A percentile compares a stretch with the other conserved stretches of the same genome.
These are phyloP conservation scores for Chromis chromis DNA, from an alignment of 2,797 vertebrate genomes.

Conservation along the genomic window DNA sequence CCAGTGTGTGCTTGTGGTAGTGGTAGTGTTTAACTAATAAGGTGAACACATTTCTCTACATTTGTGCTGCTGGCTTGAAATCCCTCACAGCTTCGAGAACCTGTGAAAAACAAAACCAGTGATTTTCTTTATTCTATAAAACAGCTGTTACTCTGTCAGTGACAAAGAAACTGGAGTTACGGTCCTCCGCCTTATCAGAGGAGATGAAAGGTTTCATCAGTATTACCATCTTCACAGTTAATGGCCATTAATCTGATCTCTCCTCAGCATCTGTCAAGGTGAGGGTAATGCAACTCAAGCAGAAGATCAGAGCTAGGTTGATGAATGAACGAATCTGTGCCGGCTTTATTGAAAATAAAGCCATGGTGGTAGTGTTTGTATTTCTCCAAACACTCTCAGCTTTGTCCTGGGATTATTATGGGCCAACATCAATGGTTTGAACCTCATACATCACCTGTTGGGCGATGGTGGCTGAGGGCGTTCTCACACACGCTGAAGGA, in stretches of 20 bases:
- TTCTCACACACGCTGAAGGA: constrained; percentile 76
- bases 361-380: constrained; percentile 82
- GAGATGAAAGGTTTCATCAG: constrained; percentile 64
- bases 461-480: constrained; percentile 78
- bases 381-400: constrained; percentile 73
- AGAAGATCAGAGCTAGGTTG: constrained; percentile 74
- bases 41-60: neutral
- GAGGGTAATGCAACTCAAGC: constrained; percentile 73
- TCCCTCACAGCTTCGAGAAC: neutral
- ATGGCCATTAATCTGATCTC: constrained; percentile 77
- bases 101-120: constrained; percentile 6
- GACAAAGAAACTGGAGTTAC: constrained; percentile 22
- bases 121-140: constrained; percentile 3
- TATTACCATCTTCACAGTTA: constrained; percentile 58
- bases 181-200: constrained; percentile 46
- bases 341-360: constrained; percentile 71
- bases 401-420: constrained; percentile 70
- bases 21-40: neutral
- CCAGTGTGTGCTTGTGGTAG: neutral
- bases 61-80: neutral
- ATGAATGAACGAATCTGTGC: constrained; percentile 64
- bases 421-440: constrained; percentile 71
- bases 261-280: constrained; percentile 70
- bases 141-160: constrained; percentile 30
- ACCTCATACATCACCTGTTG: constrained; percentile 70